Percentiles rank a stretch among this genome's conserved stretches.
Conservation (phyloP, 2,888 invertebrate genomes). For the Pegoplata infirma region DNA sequence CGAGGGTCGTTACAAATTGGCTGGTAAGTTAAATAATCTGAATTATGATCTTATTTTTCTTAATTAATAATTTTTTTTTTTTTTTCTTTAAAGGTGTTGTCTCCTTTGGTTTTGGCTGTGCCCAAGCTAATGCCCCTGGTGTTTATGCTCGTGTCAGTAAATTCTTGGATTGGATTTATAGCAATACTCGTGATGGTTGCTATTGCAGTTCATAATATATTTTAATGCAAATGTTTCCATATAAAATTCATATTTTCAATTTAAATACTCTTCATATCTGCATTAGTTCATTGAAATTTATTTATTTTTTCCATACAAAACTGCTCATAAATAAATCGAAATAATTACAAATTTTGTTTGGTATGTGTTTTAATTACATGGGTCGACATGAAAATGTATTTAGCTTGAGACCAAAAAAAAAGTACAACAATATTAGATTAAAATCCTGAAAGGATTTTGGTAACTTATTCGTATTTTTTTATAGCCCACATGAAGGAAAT, state of each 20-base stretch:
- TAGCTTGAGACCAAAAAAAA: too few relatives aligned
- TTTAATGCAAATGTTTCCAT: neutral
- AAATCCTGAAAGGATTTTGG: too few relatives aligned
- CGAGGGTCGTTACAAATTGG: slow-evolving; percentile 72
- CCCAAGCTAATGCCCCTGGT: slow-evolving; percentile 74
- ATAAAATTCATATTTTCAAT: neutral
- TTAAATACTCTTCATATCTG: neutral
- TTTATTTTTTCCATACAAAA: slow-evolving; percentile 17
- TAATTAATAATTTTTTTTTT: neutral
- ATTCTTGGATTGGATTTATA: slow-evolving; percentile 73
- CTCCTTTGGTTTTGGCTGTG: slow-evolving; percentile 75
- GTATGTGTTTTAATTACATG: too few relatives aligned
- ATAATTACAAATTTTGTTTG: neutral
- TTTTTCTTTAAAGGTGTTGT: slow-evolving; percentile 73
- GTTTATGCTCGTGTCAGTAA: slow-evolving; percentile 75
- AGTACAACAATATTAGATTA: too few relatives aligned
- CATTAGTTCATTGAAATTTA: slow-evolving; percentile 27
- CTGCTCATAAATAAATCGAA: slow-evolving; percentile 8
- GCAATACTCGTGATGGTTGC: slow-evolving; percentile 71
- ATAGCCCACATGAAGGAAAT: too few relatives aligned
- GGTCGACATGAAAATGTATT: too few relatives aligned
- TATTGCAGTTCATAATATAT: slow-evolving; percentile 68
- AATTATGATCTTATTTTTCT: too few relatives aligned
- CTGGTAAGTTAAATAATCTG: slow-evolving; percentile 63
- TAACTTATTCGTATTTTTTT: too few relatives aligned